These are phyloP conservation scores for Prinia subflava DNA, from an alignment of 2,113 vertebrate species.

Conservation along the genomic window DNA sequence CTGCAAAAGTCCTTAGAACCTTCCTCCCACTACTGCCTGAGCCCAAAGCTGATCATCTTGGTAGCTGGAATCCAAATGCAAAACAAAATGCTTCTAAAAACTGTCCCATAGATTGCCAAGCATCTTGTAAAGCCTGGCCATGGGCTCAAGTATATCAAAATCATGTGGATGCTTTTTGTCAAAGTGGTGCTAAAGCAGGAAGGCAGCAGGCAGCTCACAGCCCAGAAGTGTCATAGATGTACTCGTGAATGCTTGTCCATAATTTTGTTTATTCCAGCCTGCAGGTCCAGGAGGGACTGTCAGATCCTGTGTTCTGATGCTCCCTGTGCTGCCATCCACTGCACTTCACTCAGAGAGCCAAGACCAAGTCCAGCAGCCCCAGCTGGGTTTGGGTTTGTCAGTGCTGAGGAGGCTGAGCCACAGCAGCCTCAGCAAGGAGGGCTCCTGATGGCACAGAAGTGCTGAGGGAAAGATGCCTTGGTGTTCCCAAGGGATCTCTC, in stretches of 20 bases:
- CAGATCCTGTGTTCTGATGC: not conserved
- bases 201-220: not conserved
- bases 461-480: not conserved
- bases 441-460: not conserved
- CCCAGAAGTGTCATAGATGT: not conserved
- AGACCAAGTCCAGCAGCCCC: not conserved
- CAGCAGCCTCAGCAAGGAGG: not conserved
- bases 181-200: not conserved
- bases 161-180: not conserved
- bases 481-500: not conserved
- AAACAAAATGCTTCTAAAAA: not conserved
- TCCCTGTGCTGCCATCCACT: not conserved
- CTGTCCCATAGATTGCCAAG: not conserved
- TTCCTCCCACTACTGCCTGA: not conserved
- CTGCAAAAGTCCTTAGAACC: not conserved
- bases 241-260: not conserved
- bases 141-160: not conserved
- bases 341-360: not conserved
- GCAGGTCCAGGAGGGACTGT: conserved; percentile 27
- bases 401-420: not conserved
- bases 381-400: not conserved
- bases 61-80: not conserved
- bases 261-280: not conserved
- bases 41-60: not conserved
- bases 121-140: not conserved